Evolutionary conservation across 1,140 invertebrate genomes (phyloP), one percentile per base, ranked within the genome.

Genomic region (Harpegnathos saltator): DNA sequence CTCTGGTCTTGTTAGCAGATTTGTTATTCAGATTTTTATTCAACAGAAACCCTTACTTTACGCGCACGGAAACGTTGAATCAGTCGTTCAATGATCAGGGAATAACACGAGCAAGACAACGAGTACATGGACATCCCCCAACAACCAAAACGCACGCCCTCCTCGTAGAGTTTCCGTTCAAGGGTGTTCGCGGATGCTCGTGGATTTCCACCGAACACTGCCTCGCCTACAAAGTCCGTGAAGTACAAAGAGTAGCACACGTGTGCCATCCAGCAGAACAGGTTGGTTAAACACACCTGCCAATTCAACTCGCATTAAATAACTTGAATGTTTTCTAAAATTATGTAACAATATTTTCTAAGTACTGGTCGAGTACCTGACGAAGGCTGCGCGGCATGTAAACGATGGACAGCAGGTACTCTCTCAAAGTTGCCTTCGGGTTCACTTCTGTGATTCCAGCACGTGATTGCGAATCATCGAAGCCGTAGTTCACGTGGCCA

Each of bases 91-190:
- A 99, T 99, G 38, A 97, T 91, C 44, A 97, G 95, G 0, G 98
- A 99, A 93, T 99, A 99, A 88, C 97, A 96, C 1, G 98, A 97
- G 92, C 98, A 99, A 0, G 98, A 98, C 5, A 99, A 91, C 0
- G 98, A 99, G 92, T 99, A 99, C 95, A 99, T 97, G 0, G 98
- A 97, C 98, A 99, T 99, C 58, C 98, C 98, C 96, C 98, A 98
- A 88, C 98, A 99, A 17, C 98, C 98, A 90, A 99, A 98, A 48
- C 98, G 95, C 0, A 99, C 98, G 0, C 99, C 98, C 50, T 97
- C 96, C 94, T 99, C 97, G 89, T 99, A 99, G 1, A 96, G 89
- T 26, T 95, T 94, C 61, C 97, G 95, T 63, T 94, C 93, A 19
- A 90, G 78, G 1, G 96, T 96, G 14, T 96, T 97, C 62, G 96